Evolutionary conservation across 2,113 vertebrate species (phyloP).

Genomic region (Lanius collurio): DNA sequence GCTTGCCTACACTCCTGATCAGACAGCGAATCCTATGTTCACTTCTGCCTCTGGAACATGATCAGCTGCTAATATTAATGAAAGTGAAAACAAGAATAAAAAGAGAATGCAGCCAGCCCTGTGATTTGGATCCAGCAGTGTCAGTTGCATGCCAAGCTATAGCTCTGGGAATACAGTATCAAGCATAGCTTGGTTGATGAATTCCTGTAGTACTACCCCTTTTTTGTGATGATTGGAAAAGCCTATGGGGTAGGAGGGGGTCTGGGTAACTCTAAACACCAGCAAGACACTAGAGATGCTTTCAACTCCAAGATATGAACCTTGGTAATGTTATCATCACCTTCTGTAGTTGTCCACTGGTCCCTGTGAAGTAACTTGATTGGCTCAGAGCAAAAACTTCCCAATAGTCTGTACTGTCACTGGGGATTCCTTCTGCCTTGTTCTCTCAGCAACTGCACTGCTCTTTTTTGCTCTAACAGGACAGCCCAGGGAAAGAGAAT

Average conservation of each 20-base stretch:
- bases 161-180: background rate
- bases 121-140: background rate
- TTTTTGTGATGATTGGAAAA: background rate
- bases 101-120: background rate
- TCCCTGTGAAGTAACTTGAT: background rate
- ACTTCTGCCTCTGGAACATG: background rate
- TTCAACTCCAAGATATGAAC: background rate
- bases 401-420: rapidly evolving
- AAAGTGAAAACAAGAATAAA: background rate
- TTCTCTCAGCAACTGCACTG: background rate
- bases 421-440: background rate
- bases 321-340: background rate
- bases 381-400: background rate
- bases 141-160: background rate
- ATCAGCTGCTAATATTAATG: background rate
- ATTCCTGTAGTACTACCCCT: background rate
- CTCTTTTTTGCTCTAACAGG: background rate
- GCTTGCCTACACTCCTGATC: background rate
- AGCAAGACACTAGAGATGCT: background rate
- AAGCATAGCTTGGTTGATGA: background rate
- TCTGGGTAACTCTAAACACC: background rate
- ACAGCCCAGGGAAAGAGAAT: background rate
- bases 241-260: background rate
- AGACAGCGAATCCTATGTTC: background rate
- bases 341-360: background rate